A percentile compares a stretch with the other conserved stretches of the same genome.
phyloP scores from a whole-genome alignment of 2,888 invertebrate species.

The Nephrotoma flavescens region DNA sequence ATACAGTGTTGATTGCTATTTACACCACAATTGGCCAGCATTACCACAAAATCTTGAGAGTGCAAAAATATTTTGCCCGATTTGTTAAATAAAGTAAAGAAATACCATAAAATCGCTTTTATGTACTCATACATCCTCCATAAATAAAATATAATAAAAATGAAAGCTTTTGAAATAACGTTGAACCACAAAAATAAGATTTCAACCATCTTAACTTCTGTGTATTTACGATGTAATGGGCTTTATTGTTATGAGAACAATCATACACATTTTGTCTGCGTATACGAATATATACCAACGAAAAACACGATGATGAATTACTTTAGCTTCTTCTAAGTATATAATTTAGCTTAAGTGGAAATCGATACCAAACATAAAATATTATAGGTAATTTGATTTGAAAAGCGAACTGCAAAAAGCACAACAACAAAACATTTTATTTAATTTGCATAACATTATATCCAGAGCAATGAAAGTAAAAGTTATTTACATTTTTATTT shows the following conservation, averaged over 20 bases:
- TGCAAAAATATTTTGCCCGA: neutral
- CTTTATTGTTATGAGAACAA: neutral
- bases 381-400: neutral
- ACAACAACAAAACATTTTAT: neutral
- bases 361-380: neutral
- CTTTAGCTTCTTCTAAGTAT: neutral
- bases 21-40: neutral
- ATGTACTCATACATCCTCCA: neutral
- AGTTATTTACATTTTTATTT: neutral
- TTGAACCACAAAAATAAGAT: neutral
- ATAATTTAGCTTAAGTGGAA: neutral
- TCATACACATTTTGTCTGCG: neutral
- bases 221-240: neutral
- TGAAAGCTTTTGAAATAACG: neutral
- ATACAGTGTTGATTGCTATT: too few relatives aligned
- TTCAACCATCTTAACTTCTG: neutral
- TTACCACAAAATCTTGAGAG: neutral
- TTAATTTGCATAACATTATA: neutral
- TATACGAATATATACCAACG: neutral
- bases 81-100: too few relatives aligned
- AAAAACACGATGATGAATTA: neutral
- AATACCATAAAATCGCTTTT: neutral
- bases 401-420: neutral
- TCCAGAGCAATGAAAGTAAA: neutral
- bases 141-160: neutral